Evolutionary conservation across 1,140 invertebrate species (phyloP).

Genomic region (Hylaeus volcanicus): DNA sequence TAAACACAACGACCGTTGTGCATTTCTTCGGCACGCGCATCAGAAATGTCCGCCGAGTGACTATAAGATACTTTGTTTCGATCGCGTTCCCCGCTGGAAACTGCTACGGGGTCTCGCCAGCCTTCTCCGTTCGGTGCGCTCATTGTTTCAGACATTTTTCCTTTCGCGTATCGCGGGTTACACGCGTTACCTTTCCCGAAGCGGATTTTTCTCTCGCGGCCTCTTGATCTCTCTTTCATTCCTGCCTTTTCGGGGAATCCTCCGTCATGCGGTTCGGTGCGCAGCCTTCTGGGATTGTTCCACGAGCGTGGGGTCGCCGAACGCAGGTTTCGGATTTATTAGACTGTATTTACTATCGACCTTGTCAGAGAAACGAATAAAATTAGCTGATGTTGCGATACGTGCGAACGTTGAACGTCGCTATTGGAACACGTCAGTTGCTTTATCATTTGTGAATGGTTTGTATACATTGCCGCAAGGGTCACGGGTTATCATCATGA

Average conservation of each 20-base stretch:
- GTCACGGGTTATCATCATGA: conserved; percentile 3
- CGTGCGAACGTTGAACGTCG: too few species aligned
- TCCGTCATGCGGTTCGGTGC: too few species aligned
- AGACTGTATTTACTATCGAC: too few species aligned
- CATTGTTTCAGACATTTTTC: conserved; percentile 14
- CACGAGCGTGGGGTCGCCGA: too few species aligned
- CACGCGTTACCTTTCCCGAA: too few species aligned
- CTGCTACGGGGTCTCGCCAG: not conserved
- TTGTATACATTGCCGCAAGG: conserved; percentile 14
- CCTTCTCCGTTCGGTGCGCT: not conserved
- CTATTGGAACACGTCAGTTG: too few species aligned
- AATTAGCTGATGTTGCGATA: too few species aligned
- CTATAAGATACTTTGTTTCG: conserved; percentile 40
- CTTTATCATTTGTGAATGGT: not conserved
- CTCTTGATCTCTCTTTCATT: not conserved
- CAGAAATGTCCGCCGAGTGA: conserved; percentile 37
- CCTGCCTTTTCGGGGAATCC: not conserved
- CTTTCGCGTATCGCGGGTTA: too few species aligned
- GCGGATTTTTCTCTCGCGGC: not conserved
- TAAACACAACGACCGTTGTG: conserved; percentile 58
- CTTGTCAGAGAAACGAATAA: too few species aligned
- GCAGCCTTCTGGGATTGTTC: too few species aligned
- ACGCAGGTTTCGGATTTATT: too few species aligned
- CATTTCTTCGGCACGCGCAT: conserved; percentile 38
- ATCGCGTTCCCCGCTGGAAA: not conserved